phyloP scores from a whole-genome alignment of 2,797 vertebrate species.

The Austrolebias charrua region DNA sequence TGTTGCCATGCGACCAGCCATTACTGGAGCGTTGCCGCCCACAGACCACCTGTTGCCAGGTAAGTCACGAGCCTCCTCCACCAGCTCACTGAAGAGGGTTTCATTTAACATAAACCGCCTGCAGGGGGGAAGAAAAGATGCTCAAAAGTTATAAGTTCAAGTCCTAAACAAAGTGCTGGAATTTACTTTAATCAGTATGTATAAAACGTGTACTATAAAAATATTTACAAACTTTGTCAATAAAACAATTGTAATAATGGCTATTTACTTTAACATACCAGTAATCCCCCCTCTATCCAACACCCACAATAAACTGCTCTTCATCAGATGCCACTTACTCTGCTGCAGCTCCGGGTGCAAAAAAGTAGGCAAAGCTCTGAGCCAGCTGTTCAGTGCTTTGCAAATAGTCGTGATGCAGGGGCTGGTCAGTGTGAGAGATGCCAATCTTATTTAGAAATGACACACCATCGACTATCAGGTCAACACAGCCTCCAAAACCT shows the following conservation, averaged over 20 bases:
- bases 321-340: slow-evolving; percentile 76
- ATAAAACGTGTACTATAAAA: no score
- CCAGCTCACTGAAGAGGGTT: slow-evolving; percentile 82
- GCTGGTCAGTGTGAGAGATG: slow-evolving; percentile 71
- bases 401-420: slow-evolving; percentile 83
- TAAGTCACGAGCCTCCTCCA: slow-evolving; percentile 81
- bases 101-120: slow-evolving; percentile 84
- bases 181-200: no score
- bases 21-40: slow-evolving; percentile 85
- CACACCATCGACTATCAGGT: slow-evolving; percentile 83
- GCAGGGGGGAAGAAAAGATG: slow-evolving; percentile 6
- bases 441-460: slow-evolving; percentile 79
- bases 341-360: slow-evolving; percentile 85
- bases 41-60: slow-evolving; percentile 85
- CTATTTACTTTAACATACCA: no score
- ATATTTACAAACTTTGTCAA: no score
- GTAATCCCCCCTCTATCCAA: no score
- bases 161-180: no score
- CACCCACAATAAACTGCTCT: neutral
- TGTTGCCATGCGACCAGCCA: slow-evolving; percentile 83
- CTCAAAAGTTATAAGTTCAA: neutral
- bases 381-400: slow-evolving; percentile 79
- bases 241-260: no score
- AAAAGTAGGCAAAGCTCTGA: slow-evolving; percentile 87
- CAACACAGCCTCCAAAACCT: slow-evolving; percentile 88